Percentiles rank a stretch among this genome's conserved stretches.
These are phyloP conservation scores for Caenorhabditis plicata DNA, from an alignment of 2,888 invertebrate species.

Conservation along the genomic window DNA sequence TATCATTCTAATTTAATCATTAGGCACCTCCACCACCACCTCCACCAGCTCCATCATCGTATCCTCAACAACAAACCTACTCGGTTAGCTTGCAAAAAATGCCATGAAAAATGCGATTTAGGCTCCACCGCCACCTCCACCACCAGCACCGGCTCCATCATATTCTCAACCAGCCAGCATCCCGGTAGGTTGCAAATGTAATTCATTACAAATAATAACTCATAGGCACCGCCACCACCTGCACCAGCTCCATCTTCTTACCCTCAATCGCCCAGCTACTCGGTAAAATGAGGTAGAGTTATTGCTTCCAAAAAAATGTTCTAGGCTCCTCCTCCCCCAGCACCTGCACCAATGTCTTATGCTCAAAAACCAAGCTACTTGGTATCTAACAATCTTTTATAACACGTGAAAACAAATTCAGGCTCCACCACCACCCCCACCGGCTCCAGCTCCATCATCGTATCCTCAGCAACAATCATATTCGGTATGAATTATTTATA, in stretches of 20 bases:
- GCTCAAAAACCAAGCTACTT: not conserved
- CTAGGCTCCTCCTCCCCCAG: too few relatives aligned
- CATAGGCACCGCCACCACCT: too few relatives aligned
- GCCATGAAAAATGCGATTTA: too few relatives aligned
- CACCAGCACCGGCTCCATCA: too few relatives aligned
- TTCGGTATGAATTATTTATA: too few relatives aligned
- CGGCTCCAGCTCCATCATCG: not conserved
- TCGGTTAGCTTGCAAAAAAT: not conserved
- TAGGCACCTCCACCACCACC: not conserved
- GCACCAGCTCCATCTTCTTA: not conserved
- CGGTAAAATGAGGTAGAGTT: too few relatives aligned
- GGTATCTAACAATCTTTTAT: not conserved
- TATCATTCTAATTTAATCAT: slow-evolving; percentile 3
- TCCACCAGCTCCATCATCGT: slow-evolving; percentile 10
- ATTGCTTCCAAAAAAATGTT: too few relatives aligned
- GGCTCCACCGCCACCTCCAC: too few relatives aligned
- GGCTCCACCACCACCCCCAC: not conserved
- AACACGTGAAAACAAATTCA: not conserved
- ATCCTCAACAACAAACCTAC: not conserved
- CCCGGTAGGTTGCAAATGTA: not conserved
- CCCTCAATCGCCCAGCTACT: not conserved
- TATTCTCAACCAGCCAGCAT: not conserved
- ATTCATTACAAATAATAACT: too few relatives aligned
- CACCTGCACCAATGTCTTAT: not conserved
- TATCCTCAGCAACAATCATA: not conserved